phyloP scores from a whole-genome alignment of 2,888 invertebrate species.

The Xestia c-nigrum region DNA sequence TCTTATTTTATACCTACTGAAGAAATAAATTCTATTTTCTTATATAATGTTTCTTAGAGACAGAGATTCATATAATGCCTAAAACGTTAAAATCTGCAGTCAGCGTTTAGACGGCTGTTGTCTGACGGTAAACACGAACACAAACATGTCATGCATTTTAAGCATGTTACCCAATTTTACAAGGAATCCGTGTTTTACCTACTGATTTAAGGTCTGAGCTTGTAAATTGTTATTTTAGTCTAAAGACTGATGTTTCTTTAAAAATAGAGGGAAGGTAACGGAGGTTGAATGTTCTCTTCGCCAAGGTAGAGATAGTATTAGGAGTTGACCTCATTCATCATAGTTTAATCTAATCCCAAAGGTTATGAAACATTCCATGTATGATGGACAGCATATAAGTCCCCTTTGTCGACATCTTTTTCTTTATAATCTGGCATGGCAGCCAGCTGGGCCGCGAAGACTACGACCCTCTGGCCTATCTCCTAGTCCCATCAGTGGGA shows the following conservation, averaged over 20 bases:
- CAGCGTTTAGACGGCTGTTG: conserved; percentile 40
- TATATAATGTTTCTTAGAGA: neutral
- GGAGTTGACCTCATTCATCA: no score
- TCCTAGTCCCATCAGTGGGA: no score
- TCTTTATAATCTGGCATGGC: neutral
- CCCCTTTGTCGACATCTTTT: neutral
- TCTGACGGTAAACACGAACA: conserved; percentile 56
- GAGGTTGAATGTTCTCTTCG: neutral
- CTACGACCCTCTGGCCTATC: no score
- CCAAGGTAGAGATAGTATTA: no score
- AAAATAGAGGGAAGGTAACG: conserved; percentile 12
- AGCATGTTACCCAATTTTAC: conserved; percentile 68
- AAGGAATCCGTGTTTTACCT: conserved; percentile 48
- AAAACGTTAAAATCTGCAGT: conserved; percentile 34
- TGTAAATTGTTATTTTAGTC: conserved; percentile 19
- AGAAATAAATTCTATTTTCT: neutral
- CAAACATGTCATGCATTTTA: conserved; percentile 67
- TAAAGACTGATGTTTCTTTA: conserved; percentile 11
- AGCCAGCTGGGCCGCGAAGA: neutral
- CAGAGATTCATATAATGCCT: conserved; percentile 12
- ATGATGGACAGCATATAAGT: neutral
- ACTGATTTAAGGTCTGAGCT: conserved; percentile 41
- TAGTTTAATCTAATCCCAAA: no score
- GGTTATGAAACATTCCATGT: no score
- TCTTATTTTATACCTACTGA: neutral